These are phyloP conservation scores for Leucoptera coffeella DNA, from an alignment of 2,888 invertebrate species.

Conservation along the genomic window DNA sequence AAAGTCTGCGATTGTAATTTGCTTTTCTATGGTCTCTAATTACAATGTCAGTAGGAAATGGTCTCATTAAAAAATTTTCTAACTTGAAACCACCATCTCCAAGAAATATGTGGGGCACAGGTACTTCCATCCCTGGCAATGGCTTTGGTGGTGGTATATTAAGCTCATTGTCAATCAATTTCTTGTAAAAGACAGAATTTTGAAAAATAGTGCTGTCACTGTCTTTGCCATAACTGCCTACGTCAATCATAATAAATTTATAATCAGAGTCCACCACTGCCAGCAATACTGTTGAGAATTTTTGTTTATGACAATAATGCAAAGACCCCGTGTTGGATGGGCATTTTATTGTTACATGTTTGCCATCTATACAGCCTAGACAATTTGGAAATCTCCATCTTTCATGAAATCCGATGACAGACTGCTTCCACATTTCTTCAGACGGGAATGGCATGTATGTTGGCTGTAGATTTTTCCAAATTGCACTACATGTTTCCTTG, in stretches of 20 bases:
- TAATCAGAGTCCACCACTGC: slow-evolving; percentile 5
- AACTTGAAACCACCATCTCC: slow-evolving; percentile 7
- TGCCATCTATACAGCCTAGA: slow-evolving; percentile 7
- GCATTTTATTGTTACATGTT: slow-evolving; percentile 7
- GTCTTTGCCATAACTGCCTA: not conserved
- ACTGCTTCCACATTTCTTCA: slow-evolving; percentile 5
- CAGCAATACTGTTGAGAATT: slow-evolving; percentile 4
- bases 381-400: slow-evolving; percentile 8
- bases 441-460: slow-evolving; percentile 6
- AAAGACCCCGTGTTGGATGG: slow-evolving; percentile 5
- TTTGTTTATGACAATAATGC: slow-evolving; percentile 3
- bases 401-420: slow-evolving; percentile 5
- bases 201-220: not conserved
- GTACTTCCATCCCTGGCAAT: slow-evolving; percentile 3
- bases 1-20: no score
- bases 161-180: not conserved
- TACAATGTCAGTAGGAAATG: not conserved
- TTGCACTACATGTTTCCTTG: slow-evolving; percentile 5
- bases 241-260: slow-evolving; percentile 3
- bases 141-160: slow-evolving; percentile 3
- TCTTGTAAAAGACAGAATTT: not conserved
- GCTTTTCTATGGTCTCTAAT: not conserved
- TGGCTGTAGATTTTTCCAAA: slow-evolving; percentile 6
- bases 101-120: slow-evolving; percentile 6
- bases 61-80: slow-evolving; percentile 7